These are phyloP conservation scores for Leptinotarsa lineolata DNA, from an alignment of 1,140 invertebrate species.

Conservation along the genomic window DNA sequence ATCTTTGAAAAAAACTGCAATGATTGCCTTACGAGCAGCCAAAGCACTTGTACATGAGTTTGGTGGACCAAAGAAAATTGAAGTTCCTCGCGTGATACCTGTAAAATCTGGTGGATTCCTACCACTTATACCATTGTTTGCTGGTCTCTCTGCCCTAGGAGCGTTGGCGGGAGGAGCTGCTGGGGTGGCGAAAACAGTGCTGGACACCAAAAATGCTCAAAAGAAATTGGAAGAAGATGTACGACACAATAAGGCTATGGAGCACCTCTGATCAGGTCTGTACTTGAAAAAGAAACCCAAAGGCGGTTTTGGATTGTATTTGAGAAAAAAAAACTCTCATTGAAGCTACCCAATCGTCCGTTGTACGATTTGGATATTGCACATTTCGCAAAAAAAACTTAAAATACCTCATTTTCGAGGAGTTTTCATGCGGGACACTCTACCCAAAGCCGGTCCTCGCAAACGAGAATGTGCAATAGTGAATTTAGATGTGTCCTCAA, in stretches of 20 bases:
- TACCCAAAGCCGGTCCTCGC: not conserved
- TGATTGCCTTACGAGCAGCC: conserved; percentile 23
- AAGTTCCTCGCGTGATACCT: conserved; percentile 32
- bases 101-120: conserved; percentile 52
- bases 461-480: not conserved
- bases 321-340: conserved; percentile 7
- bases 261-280: conserved; percentile 45
- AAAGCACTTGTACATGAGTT: conserved; percentile 30
- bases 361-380: conserved; percentile 42
- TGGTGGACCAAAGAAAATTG: conserved; percentile 20
- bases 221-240: conserved; percentile 42
- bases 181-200: conserved; percentile 48
- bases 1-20: conserved; percentile 4
- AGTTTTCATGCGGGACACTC: too few species aligned
- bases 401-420: too few species aligned
- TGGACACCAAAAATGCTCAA: conserved; percentile 42
- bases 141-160: conserved; percentile 51
- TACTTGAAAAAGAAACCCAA: conserved; percentile 42
- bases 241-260: conserved; percentile 52
- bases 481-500: not conserved
- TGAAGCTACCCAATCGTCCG: conserved; percentile 40
- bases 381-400: conserved; percentile 28
- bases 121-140: conserved; percentile 52
- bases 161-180: conserved; percentile 49
- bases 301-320: not conserved